Base-by-base conservation (phyloP, 2,797 vertebrate genomes). In the Eutrigla gurnardus region DNA sequence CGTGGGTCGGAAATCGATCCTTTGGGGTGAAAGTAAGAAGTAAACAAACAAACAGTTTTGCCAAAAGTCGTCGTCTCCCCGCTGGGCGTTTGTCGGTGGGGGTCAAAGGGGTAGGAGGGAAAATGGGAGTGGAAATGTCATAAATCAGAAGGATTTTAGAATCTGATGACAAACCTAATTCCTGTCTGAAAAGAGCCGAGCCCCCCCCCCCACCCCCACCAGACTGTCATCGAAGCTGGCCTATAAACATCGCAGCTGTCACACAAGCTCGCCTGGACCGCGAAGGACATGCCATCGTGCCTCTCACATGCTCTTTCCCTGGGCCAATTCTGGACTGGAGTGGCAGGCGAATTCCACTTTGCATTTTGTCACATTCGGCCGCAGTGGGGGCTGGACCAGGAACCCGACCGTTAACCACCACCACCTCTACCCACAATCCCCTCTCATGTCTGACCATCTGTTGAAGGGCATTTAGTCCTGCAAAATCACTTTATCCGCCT, bases 231-330 rank as follows among this genome's bases (percentile, higher is more conserved):
- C 91, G 89, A 96, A 96, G 93, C 92, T 11, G 87, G 92, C 90
- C 93, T 95, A 95, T 97, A 96, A 97, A 97, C 96, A 96, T 96
- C 89, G 96, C 96, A 97, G 96, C 96, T 97, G 96, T 97, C 96
- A 96, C 88, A 92, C 93, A 94, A 91, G 77, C 92, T 91, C 80
- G 93, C 74, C 43, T 3, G 92, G 91, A 92, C 92, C 82, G 92
- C 89, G 92, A 93, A 95, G 95, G 93, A 96, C 95, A 95, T 96
- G 93, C 95, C 95, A 95, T 93, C 91, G 86, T 83, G 86, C 93
- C 95, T 94, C 95, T 95, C 93, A 93, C 94, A 95, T 95, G 93
- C 92, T 94, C 90, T 86, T 90, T 93, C 91, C 80, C 57, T 70
- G 78, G 43, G 94, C 92, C 94, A 95, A 94, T 97, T 96, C 95